Evolutionary conservation across 1,140 invertebrate genomes (phyloP).

Genomic region (Aphidius ervi): DNA sequence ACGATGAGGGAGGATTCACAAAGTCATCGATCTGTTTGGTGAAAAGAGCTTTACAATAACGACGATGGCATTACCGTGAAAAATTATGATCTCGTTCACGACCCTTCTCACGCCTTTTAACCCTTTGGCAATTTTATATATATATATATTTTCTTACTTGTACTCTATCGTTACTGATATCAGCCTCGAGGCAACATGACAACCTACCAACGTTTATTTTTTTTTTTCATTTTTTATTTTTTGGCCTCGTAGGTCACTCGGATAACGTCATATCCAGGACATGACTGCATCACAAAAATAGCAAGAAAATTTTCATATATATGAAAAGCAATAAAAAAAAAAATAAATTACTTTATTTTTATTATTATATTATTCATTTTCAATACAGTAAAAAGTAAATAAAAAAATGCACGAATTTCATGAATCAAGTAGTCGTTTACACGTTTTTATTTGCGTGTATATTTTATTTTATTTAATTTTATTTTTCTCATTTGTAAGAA

Average conservation of each 20-base stretch:
- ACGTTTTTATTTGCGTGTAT: not conserved
- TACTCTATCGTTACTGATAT: constrained; percentile 7
- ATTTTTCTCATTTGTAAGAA: too few relatives aligned
- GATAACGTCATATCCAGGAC: constrained; percentile 3
- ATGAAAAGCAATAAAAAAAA: not conserved
- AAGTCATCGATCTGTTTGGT: constrained; percentile 10
- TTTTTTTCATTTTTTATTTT: not conserved
- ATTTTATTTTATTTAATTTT: not conserved
- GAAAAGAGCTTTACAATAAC: constrained; percentile 3
- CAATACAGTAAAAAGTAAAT: not conserved
- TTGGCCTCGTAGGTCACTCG: constrained; percentile 1
- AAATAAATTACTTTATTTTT: not conserved
- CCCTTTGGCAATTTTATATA: constrained; percentile 11
- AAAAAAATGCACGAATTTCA: constrained; percentile 1
- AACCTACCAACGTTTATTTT: not conserved
- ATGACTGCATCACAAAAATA: constrained; percentile 1
- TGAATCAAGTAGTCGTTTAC: constrained; percentile 2
- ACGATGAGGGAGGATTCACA: constrained; percentile 10
- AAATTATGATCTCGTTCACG: constrained; percentile 4
- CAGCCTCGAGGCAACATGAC: not conserved
- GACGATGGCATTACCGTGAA: constrained; percentile 8
- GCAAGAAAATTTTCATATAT: not conserved
- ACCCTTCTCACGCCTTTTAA: not conserved
- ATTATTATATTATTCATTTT: not conserved
- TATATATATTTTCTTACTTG: not conserved